Evolutionary conservation across 2,797 vertebrate species (phyloP).

Genomic region (Phalloptychus januarius): DNA sequence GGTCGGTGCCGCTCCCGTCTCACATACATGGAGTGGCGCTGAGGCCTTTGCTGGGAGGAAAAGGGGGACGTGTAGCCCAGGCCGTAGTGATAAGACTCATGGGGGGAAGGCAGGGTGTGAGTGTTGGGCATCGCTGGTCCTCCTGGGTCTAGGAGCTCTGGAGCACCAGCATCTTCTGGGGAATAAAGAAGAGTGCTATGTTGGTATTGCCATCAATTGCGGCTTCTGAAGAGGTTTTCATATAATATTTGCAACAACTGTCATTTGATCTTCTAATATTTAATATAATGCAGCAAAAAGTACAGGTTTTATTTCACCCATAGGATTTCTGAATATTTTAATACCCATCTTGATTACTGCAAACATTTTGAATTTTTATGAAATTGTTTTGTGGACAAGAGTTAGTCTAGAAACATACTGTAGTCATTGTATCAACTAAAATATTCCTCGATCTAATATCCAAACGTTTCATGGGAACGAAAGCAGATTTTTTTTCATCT

Average conservation of each 20-base stretch:
- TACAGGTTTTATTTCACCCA: neutral
- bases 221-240: neutral
- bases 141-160: conserved; percentile 89
- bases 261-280: neutral
- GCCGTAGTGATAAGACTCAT: conserved; percentile 96
- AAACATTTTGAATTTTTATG: neutral
- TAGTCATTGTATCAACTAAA: neutral
- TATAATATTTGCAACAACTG: neutral
- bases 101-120: conserved; percentile 91
- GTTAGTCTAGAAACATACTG: neutral
- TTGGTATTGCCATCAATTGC: neutral
- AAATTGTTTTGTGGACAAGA: neutral
- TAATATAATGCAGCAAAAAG: too few species aligned
- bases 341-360: neutral
- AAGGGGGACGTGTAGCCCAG: conserved; percentile 98
- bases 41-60: conserved; percentile 96
- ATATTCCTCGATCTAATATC: neutral
- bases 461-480: neutral
- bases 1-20: conserved; percentile 94
- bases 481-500: neutral
- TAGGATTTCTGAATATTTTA: neutral
- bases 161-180: conserved; percentile 87
- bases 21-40: conserved; percentile 99
- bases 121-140: conserved; percentile 80
- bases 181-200: neutral